Base-by-base conservation (phyloP, 2,888 invertebrate species). In the Nemurella pictetii region DNA sequence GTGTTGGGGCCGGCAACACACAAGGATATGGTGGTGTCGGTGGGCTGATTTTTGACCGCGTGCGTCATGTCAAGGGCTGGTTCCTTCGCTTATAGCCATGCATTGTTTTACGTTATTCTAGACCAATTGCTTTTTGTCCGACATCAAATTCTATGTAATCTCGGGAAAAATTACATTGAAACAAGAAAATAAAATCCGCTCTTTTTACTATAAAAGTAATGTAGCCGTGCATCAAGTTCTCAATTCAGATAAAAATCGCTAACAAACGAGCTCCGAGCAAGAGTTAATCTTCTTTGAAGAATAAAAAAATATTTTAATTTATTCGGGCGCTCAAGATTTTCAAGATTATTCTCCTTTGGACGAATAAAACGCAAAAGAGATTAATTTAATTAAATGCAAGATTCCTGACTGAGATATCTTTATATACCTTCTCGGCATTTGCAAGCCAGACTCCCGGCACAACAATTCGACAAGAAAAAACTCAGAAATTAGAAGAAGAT, bases 311-410 rank as follows among this genome's bases (percentile, higher is more conserved):
- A 78, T n/a, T 29, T 78, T 78, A 78, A 78, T 78, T 78, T 78
- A 78, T 78, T 78, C 78, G 26, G 55, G 26, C 28, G n/a, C 30
- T n/a, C 30, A 78, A 78, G 78, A 78, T 78, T 28, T 28, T 28
- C 75, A 28, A 75, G 75, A 75, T 55, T 75, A 75, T 75, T 27
- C 75, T 27, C 20, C 55, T 75, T 26, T 75, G 27, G 75, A 75
- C n/a, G 78, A 78, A 78, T 78, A 78, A 29, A 30, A 78, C 30
- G 78, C 5, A 28, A 78, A 29, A 30, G 30, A 78, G 78, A 78
- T 78, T 29, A 78, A 78, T 78, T 78, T 29, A 78, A 78, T 78
- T 78, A 28, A 78, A 78, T 78, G 78, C 78, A 78, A 78, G 78
- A 78, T 78, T 29, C 75, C 28, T 78, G 30, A 78, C 3, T 78